Evolutionary conservation across 64 coral and sea anemone genomes (phyloP), one percentile per base, ranked within the genome.

Genomic region (Catalaphyllia jardinei): DNA sequence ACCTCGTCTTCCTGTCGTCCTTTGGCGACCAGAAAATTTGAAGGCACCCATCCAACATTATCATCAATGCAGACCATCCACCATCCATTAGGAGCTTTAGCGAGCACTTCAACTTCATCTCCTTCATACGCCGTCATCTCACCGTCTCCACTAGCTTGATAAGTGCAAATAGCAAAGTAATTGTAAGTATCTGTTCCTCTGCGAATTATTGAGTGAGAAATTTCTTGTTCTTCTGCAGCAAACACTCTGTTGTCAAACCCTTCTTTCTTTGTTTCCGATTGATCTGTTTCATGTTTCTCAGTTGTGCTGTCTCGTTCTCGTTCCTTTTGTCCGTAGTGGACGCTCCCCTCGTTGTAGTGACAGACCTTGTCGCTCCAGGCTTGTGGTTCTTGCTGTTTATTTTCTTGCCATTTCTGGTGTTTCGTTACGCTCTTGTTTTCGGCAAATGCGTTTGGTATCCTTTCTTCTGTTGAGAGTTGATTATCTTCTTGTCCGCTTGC

Each of bases 51-150:
- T 11, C 76, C 76, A 24, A 15, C 10, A 27, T 28, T 13, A n/a
- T 54, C 42, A 25, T 52, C 22, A 27, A 54, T n/a, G 2, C 19
- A 22, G 11, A 78, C 46, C 24, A 52, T 52, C 96, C 96, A 98
- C 96, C 96, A 98, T 0, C 92, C 96, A 62, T 73, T 79, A 59
- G 92, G 79, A 52, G 80, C 76, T 87, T 94, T 92, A 30, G 85
- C 87, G 16, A 89, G 17, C 13, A 98, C 89, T 19, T 77, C 86
- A 1, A 94, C 92, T 55, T 79, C 61, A 65, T 94, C 96, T 19
- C 96, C 96, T 92, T 94, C 93, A 17, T 78, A 87, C 8, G 92
- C 78, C 31, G 89, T 89, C 18, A 98, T 63, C 59, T 81, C 92
- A 19, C 80, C 63, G 20, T 88, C 59, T 28, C 61, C 83, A 31